A percentile compares a stretch with the other conserved stretches of the same genome.
Conservation (phyloP, 2,888 invertebrate species). For the Auanema sp. region DNA sequence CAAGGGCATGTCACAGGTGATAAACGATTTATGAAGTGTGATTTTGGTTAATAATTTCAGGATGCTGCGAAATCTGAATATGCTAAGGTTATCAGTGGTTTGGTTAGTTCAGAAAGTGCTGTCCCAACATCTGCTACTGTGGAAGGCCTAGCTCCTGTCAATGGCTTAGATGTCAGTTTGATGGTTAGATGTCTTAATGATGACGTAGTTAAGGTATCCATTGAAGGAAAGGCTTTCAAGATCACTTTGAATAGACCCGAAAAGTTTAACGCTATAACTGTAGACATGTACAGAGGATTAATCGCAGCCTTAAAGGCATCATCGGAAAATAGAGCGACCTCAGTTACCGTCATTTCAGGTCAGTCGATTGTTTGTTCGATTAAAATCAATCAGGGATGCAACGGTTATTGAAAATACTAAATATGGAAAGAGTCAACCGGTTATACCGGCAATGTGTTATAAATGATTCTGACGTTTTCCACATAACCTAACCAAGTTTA, state of each 20-base stretch:
- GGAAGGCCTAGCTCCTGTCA: conserved; percentile 36
- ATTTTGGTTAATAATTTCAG: conserved; percentile 20
- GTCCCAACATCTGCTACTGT: conserved; percentile 31
- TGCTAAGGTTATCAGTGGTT: conserved; percentile 66
- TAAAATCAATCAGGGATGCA: neutral
- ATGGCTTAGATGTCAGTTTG: conserved; percentile 28
- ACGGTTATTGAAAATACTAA: neutral
- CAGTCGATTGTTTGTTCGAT: conserved; percentile 13
- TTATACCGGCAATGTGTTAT: neutral
- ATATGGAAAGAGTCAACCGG: neutral
- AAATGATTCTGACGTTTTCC: neutral
- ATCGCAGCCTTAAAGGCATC: conserved; percentile 40
- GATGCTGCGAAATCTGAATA: conserved; percentile 69
- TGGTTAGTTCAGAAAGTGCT: conserved; percentile 57
- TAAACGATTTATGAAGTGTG: too few species aligned
- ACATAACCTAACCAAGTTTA: neutral
- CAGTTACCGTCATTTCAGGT: conserved; percentile 76
- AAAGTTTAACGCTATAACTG: conserved; percentile 60
- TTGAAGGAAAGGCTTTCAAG: conserved; percentile 54
- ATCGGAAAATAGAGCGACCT: conserved; percentile 72
- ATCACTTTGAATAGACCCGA: conserved; percentile 56
- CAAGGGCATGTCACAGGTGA: conserved; percentile 68
- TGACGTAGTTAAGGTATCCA: conserved; percentile 26
- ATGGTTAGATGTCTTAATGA: neutral
- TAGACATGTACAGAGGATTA: conserved; percentile 56